phyloP scores from a whole-genome alignment of 2,113 vertebrate genomes.

The Mobula hypostoma region DNA sequence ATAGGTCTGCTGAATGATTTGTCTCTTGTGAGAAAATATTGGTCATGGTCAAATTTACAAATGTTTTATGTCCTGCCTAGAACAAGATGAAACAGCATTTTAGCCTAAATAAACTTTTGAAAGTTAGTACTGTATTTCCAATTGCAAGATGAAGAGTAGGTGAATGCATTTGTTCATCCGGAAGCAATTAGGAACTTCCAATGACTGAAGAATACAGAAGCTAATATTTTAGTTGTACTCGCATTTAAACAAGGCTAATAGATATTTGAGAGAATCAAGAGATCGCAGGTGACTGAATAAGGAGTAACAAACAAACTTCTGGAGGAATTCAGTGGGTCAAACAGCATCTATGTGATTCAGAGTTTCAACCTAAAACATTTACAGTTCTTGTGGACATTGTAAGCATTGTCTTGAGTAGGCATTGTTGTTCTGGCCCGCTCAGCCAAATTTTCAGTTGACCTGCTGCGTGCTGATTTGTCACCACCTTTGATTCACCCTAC shows the following conservation, averaged over 20 bases:
- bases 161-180: not conserved
- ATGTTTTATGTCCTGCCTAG: not conserved
- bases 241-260: not conserved
- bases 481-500: no score
- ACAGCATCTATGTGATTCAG: no score
- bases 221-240: not conserved
- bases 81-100: not conserved
- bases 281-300: no score
- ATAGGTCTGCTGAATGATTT: not conserved
- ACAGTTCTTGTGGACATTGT: no score
- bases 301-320: no score
- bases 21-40: not conserved
- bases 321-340: no score
- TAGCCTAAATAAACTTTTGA: not conserved
- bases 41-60: not conserved
- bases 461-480: no score
- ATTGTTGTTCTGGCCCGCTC: no score
- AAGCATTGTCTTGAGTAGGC: no score
- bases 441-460: no score
- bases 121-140: not conserved
- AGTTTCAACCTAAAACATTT: no score
- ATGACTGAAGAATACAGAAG: not conserved
- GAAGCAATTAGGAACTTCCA: not conserved
- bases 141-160: not conserved
- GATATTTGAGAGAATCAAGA: not conserved